Base-by-base conservation (phyloP, 2,797 vertebrate species). In the Poeciliopsis paucimaculata region DNA sequence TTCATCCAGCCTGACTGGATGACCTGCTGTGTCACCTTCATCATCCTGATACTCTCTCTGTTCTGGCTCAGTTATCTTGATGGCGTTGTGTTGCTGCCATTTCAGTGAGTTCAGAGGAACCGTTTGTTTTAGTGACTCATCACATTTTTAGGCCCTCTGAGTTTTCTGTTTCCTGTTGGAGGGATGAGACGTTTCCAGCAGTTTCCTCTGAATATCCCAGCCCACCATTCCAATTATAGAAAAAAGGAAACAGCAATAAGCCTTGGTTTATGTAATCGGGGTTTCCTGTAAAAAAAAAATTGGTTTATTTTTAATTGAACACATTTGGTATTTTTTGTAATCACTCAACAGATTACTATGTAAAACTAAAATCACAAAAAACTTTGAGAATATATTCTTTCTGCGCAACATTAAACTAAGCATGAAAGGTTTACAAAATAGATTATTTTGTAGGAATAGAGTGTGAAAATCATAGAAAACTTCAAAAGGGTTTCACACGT, bases 121-220 rank as follows among this genome's bases (percentile, higher is more conserved):
- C 0, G 1, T 13, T 23, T 5, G 12, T 26, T 43, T 70, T n/a
- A 43, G 9, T 68, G 36, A 64, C 20, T 64, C 62, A 64, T 36
- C 62, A 20, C 31, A 64, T 39, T 64, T 64, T 36, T 20, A 36
- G 31, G 7, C 31, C 60, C 13, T 62, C 15, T 20, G 47, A 62
- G 57, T 45, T 64, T 34, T 64, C 62, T 2, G 71, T 39, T 79
- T 79, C 34, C 34, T 64, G 26, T 36, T 74, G 57, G 46, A 18
- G 2, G 4, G 39, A 73, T 79, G 36, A 49, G 55, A 28, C 20
- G 2, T n/a, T 34, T 72, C 39, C 23, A 47, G 26, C 55, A 39
- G 53, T 51, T 78, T 62, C 72, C 45, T 39, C 71, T 78, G 60
- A 64, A 64, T 57, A 64, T 62, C 43, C n/a, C 36, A 46, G n/a